Base-by-base conservation (phyloP, 1,140 invertebrate genomes). In the Rhagoletis pomonella region DNA sequence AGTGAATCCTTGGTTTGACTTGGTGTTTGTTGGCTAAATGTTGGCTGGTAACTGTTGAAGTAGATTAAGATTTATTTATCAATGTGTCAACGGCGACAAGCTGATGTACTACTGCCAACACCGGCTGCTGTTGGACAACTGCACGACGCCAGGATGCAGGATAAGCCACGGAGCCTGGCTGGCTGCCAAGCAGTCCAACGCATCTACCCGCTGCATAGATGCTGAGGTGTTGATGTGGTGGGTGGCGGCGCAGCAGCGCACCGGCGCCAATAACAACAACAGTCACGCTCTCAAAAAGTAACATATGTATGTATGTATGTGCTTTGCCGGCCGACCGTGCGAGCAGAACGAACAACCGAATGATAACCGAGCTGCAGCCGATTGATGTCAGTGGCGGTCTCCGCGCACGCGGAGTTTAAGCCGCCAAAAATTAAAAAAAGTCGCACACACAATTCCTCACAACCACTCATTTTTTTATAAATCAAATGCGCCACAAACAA, bases 151-250 rank as follows among this genome's bases (percentile, higher is more conserved):
- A 90, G 89, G 89, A 87, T 90, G 87, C 91, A 91, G 91, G 91
- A 91, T 91, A 90, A 91, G 91, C 91, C 91, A 91, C 89, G 91
- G 91, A 91, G 91, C 91, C 91, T 91, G 91, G 44, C 86, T 65
- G 47, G n/a, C 42, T 69, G 86, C 84, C 60, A 60, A 62, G 59
- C 84, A 81, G 29, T 17, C 12, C 47, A 50, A 29, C 6, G 1
- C 60, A 59, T 9, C 55, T 59, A 7, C n/a, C 9, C 42, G 58
- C 6, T 6, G 7, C 17, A 47, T 9, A 17, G 73, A 50, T 81
- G 73, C 50, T 81, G 73, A 81, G 73, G 73, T 47, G 73, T 73
- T 73, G 42, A 73, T 73, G 44, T 62, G 42, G 19, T 42, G 39
- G 4, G 14, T 73, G 67, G 42, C 12, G 67, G 14, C 67, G 67